phyloP scores from a whole-genome alignment of 2,888 invertebrate species.

The Ennomos erosarius region DNA sequence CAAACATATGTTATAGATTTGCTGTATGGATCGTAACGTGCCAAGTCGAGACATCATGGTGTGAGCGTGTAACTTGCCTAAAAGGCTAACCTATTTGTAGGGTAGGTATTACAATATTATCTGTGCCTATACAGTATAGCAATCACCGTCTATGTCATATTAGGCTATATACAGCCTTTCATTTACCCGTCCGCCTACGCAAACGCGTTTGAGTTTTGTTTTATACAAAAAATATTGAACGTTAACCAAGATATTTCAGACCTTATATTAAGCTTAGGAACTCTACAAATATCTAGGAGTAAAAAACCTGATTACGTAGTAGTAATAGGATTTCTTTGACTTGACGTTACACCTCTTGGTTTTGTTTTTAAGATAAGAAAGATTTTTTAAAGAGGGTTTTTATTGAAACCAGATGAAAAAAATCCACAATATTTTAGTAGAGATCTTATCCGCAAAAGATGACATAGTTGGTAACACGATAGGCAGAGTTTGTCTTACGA shows the following conservation, averaged over 20 bases:
- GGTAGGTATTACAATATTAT: no score
- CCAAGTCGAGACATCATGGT: not conserved
- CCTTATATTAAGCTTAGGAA: no score
- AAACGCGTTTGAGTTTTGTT: not conserved
- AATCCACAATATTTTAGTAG: not conserved
- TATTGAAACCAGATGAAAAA: no score
- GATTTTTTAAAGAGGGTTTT: no score
- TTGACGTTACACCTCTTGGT: no score
- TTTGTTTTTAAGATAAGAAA: no score
- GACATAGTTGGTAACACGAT: constrained; percentile 3
- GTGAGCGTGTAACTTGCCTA: not conserved
- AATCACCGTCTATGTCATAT: not conserved
- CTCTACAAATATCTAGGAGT: no score
- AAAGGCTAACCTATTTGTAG: not conserved
- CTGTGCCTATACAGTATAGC: not conserved
- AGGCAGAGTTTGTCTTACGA: constrained; percentile 31
- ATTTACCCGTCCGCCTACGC: constrained; percentile 1
- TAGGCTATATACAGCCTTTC: not conserved
- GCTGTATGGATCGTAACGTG: not conserved
- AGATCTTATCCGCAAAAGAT: constrained; percentile 3
- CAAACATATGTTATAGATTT: not conserved
- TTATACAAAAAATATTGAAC: not conserved
- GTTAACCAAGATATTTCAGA: not conserved
- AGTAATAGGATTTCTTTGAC: no score
- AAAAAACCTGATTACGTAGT: no score